Evolutionary conservation across 2,113 vertebrate species (phyloP).

Genomic region (Engystomops pustulosus): DNA sequence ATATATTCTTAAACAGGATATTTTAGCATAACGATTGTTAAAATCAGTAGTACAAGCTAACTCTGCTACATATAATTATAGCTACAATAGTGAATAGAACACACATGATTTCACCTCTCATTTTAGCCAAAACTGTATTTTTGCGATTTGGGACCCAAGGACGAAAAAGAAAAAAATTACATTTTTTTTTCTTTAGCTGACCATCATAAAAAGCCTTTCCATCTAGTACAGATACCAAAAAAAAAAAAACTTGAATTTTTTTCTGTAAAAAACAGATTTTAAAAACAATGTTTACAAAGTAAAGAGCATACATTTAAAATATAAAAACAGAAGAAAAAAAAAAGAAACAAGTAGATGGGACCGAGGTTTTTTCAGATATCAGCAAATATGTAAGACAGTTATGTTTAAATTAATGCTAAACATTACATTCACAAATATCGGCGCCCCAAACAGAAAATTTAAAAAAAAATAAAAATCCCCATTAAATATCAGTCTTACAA

Average conservation of each 20-base stretch:
- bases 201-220: slow-evolving; percentile 75
- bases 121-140: slow-evolving; percentile 80
- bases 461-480: too few species aligned
- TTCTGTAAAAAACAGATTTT: slow-evolving; percentile 35
- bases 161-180: slow-evolving; percentile 21
- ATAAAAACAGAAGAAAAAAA: background rate
- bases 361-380: slow-evolving; percentile 71
- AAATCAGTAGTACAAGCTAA: slow-evolving; percentile 92
- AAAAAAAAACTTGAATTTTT: slow-evolving; percentile 17
- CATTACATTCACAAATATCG: slow-evolving; percentile 74
- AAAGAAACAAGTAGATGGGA: slow-evolving; percentile 67
- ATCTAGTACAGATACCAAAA: slow-evolving; percentile 59
- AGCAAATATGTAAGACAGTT: slow-evolving; percentile 68
- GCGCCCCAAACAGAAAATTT: slow-evolving; percentile 67
- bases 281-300: slow-evolving; percentile 38
- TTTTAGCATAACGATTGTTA: slow-evolving; percentile 84
- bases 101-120: slow-evolving; percentile 84
- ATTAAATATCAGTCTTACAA: slow-evolving; percentile 73
- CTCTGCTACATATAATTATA: slow-evolving; percentile 84
- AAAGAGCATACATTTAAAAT: slow-evolving; percentile 3
- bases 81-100: slow-evolving; percentile 89
- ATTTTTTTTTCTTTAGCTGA: slow-evolving; percentile 69
- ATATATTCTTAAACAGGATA: slow-evolving; percentile 74
- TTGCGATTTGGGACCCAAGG: slow-evolving; percentile 73
- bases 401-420: slow-evolving; percentile 70